A percentile compares a stretch with the other conserved stretches of the same genome.
Conservation (phyloP, 2,113 vertebrate species). For the Cheirogaleus medius region DNA sequence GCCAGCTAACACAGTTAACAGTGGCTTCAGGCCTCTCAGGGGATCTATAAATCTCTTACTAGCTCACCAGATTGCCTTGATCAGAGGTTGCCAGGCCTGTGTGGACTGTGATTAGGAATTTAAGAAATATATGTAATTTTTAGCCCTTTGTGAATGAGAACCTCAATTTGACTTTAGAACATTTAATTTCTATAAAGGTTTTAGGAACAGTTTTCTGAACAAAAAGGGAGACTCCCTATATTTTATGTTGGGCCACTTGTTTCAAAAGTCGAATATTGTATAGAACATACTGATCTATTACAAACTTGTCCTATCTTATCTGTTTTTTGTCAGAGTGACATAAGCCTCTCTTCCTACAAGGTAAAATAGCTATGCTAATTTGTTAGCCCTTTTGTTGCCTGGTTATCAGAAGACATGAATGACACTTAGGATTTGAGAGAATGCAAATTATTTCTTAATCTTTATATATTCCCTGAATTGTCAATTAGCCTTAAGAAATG, state of each 20-base stretch:
- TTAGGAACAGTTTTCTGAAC: neutral
- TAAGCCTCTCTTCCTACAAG: neutral
- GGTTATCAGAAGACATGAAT: slow-evolving; percentile 11
- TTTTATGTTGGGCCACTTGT: neutral
- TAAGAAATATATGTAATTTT: neutral
- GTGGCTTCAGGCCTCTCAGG: neutral
- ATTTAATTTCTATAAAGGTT: neutral
- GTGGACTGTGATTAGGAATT: neutral
- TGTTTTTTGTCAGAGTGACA: neutral
- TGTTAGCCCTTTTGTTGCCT: slow-evolving; percentile 24
- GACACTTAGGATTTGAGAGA: slow-evolving; percentile 24
- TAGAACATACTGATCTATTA: neutral
- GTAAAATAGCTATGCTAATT: slow-evolving; percentile 43
- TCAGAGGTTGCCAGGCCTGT: neutral
- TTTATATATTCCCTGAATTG: slow-evolving; percentile 57
- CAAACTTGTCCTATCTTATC: neutral
- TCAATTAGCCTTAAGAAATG: slow-evolving; percentile 70
- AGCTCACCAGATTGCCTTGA: neutral
- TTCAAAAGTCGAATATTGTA: neutral
- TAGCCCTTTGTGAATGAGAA: neutral
- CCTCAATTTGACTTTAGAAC: neutral
- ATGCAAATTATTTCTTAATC: slow-evolving; percentile 70
- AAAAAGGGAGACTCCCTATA: neutral
- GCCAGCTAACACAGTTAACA: neutral
- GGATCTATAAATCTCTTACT: neutral